Percentiles rank a stretch among this genome's conserved stretches.
Conservation (phyloP, 2,113 vertebrate genomes). For the Paradoxurus hermaphroditus region DNA sequence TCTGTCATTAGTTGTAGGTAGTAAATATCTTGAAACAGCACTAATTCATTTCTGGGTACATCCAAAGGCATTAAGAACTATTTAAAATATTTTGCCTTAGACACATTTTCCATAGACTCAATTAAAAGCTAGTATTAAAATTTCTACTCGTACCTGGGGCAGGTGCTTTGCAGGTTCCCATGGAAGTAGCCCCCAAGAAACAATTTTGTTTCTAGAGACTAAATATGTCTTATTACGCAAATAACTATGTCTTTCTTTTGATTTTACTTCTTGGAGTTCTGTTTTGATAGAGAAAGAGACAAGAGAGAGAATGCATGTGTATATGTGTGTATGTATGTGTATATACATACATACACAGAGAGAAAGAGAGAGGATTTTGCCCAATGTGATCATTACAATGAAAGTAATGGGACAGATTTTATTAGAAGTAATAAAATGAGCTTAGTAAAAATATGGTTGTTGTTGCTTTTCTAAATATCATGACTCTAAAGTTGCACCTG, state of each 20-base stretch:
- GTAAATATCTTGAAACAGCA: neutral
- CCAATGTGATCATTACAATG: neutral
- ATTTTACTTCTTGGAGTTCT: neutral
- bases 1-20: constrained; percentile 11
- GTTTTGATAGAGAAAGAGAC: neutral
- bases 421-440: neutral
- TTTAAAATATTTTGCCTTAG: constrained; percentile 50
- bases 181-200: neutral
- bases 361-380: neutral
- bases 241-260: neutral
- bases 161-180: neutral
- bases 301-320: neutral
- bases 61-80: neutral
- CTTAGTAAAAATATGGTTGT: neutral
- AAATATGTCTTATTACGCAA: neutral
- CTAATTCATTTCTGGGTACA: constrained; percentile 14
- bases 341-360: neutral
- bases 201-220: constrained; percentile 19
- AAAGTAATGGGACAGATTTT: neutral
- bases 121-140: constrained; percentile 38
- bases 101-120: constrained; percentile 41
- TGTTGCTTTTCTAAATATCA: neutral
- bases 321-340: neutral
- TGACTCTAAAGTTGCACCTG: neutral
- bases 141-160: neutral